phyloP scores from a whole-genome alignment of 2,113 vertebrate genomes.

The Festucalex cinctus region DNA sequence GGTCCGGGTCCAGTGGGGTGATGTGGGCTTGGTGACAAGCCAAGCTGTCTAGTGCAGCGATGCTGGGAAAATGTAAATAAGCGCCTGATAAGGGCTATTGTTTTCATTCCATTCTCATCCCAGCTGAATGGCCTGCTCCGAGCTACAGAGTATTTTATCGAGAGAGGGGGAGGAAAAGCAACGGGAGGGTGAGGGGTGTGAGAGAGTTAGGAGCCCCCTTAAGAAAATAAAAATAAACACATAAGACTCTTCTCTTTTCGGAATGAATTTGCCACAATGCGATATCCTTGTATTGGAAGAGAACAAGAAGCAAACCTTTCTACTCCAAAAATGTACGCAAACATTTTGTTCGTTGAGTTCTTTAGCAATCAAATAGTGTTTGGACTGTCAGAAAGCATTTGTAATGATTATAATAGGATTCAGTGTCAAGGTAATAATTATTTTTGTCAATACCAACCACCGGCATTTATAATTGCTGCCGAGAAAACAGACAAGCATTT shows the following conservation, averaged over 20 bases:
- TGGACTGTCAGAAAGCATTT: slow-evolving; percentile 16
- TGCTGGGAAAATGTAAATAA: slow-evolving; percentile 83
- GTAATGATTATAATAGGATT: slow-evolving; percentile 19
- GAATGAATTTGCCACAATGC: slow-evolving; percentile 47
- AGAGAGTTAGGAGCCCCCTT: slow-evolving; percentile 61
- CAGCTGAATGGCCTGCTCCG: slow-evolving; percentile 78
- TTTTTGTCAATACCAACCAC: slow-evolving; percentile 53
- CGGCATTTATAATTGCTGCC: slow-evolving; percentile 54
- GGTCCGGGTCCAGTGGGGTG: slow-evolving; percentile 63
- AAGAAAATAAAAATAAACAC: slow-evolving; percentile 74
- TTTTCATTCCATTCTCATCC: slow-evolving; percentile 85
- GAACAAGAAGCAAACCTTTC: slow-evolving; percentile 29
- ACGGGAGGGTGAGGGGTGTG: slow-evolving; percentile 51
- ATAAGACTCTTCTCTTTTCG: slow-evolving; percentile 63
- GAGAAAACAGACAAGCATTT: slow-evolving; percentile 56
- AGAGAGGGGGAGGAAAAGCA: slow-evolving; percentile 56
- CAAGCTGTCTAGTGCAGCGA: slow-evolving; percentile 67
- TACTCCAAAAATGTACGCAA: slow-evolving; percentile 9
- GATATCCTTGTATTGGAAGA: slow-evolving; percentile 58
- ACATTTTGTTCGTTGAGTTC: slow-evolving; percentile 12
- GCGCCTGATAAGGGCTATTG: slow-evolving; percentile 83
- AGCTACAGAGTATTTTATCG: slow-evolving; percentile 71
- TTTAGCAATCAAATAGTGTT: slow-evolving; percentile 10
- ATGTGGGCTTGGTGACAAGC: slow-evolving; percentile 67
- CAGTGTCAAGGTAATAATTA: slow-evolving; percentile 54